These are phyloP conservation scores for Cephus cinctus DNA, from an alignment of 1,140 invertebrate genomes.

Conservation along the genomic window DNA sequence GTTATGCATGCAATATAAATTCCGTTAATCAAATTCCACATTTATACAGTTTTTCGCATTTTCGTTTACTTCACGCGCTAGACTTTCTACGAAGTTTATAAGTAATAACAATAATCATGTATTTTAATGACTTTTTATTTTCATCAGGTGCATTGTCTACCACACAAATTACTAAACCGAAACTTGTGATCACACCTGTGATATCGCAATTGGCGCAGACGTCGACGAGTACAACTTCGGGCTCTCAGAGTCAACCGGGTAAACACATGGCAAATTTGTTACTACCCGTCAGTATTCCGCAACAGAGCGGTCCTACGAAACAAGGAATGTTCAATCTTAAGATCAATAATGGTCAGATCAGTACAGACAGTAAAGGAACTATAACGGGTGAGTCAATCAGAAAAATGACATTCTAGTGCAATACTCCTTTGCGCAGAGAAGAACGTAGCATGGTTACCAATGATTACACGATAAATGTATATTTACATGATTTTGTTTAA, in stretches of 20 bases:
- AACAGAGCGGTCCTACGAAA: slow-evolving; percentile 43
- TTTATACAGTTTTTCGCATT: too few species aligned
- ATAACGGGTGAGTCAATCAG: slow-evolving; percentile 55
- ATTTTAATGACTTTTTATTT: slow-evolving; percentile 9
- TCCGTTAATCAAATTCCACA: too few species aligned
- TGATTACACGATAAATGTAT: slow-evolving; percentile 6
- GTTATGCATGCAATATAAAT: too few species aligned
- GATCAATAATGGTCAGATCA: slow-evolving; percentile 58
- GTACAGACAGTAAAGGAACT: slow-evolving; percentile 50
- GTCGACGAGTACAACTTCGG: slow-evolving; percentile 45
- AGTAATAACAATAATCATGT: slow-evolving; percentile 7
- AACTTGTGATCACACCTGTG: slow-evolving; percentile 53
- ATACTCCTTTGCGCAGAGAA: too few species aligned
- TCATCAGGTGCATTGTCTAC: slow-evolving; percentile 33
- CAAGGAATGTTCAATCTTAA: slow-evolving; percentile 59
- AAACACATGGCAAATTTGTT: slow-evolving; percentile 55
- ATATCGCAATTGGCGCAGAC: slow-evolving; percentile 50
- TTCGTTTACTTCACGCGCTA: too few species aligned
- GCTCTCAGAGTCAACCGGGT: slow-evolving; percentile 43
- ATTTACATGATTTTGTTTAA: slow-evolving; percentile 7
- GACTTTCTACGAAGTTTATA: too few species aligned
- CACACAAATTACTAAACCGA: slow-evolving; percentile 53
- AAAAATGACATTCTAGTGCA: too few species aligned
- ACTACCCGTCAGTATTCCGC: slow-evolving; percentile 53
- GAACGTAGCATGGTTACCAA: too few species aligned